Evolutionary conservation across 2,797 vertebrate species (phyloP), one percentile per base, ranked within the genome.

Genomic region (Anguilla megastoma): DNA sequence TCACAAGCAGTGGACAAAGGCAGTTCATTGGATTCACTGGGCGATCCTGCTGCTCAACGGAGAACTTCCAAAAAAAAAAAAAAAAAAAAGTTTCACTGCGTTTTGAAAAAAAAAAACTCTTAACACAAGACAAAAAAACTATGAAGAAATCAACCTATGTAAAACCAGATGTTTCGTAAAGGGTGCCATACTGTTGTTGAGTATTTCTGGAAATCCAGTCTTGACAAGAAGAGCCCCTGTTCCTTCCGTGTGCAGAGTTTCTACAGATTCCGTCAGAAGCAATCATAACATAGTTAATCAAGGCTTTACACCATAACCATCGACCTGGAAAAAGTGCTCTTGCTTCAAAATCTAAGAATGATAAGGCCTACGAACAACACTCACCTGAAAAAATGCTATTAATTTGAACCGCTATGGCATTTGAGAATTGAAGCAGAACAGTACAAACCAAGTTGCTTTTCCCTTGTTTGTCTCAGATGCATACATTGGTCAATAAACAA

Each of bases 181-280:
- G 79, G 21, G 45, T 82, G 79, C 21, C 79, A n/a, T 82, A 82
- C 79, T 48, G 79, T 48, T 48, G 79, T 24, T 82, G 18, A 45
- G 9, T 24, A 82, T 21, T 14, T n/a, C 21, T 18, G 21, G 45
- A 9, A 33, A 48, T 82, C 7, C n/a, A 1, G 79, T 50, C 21
- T 82, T 50, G 79, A 24, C 16, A 36, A 48, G 41, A 82, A 82
- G 41, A 82, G 10, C 7, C 14, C 18, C 79, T 82, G 33, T 16
- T 82, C 2, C 36, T 24, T 50, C 24, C 12, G 18, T 50, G 79
- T 41, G 2, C 27, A 30, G 6, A 6, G 30, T 79, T 21, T 79
- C 3, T 21, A 33, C 9, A 33, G 71, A 76, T 76, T 14, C 33
- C 1, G 14, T 36, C 71, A 36, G 27, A 33, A 2, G 12, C 71